Conservation (phyloP, 2,888 invertebrate genomes). For the Pseudeuparius sepicola region DNA sequence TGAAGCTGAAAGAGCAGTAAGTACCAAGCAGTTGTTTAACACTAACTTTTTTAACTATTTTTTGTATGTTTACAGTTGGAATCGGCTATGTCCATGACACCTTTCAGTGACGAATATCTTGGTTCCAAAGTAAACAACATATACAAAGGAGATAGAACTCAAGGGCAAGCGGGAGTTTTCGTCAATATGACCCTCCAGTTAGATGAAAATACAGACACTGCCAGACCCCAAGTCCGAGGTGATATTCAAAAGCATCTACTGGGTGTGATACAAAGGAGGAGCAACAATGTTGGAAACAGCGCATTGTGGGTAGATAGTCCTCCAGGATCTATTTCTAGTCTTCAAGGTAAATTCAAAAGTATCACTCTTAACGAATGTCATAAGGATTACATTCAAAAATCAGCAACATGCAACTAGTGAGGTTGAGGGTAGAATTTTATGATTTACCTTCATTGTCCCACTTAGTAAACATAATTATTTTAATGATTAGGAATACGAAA, state of each 20-base stretch:
- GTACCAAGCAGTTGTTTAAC: slow-evolving; percentile 3
- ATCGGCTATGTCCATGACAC: slow-evolving; percentile 87
- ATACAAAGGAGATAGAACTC: slow-evolving; percentile 58
- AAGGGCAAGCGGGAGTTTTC: slow-evolving; percentile 64
- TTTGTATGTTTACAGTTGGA: slow-evolving; percentile 55
- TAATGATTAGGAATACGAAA: too few species aligned
- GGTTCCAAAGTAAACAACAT: slow-evolving; percentile 71
- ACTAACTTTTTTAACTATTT: too few species aligned
- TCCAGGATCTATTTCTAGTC: slow-evolving; percentile 64
- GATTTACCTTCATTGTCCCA: too few species aligned
- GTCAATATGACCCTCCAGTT: slow-evolving; percentile 77
- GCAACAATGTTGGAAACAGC: slow-evolving; percentile 82
- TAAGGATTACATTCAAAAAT: neutral
- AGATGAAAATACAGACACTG: slow-evolving; percentile 64
- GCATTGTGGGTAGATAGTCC: slow-evolving; percentile 76
- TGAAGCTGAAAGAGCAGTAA: slow-evolving; percentile 80
- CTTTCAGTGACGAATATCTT: slow-evolving; percentile 79
- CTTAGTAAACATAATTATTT: too few species aligned
- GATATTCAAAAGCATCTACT: slow-evolving; percentile 77
- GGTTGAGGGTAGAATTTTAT: too few species aligned
- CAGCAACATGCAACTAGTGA: too few species aligned
- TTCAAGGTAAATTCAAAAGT: slow-evolving; percentile 46
- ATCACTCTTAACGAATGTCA: neutral
- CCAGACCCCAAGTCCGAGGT: slow-evolving; percentile 55
- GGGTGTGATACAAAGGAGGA: slow-evolving; percentile 70